These are phyloP conservation scores for Drymodes brunneopygia DNA, from an alignment of 2,113 vertebrate species.

Conservation along the genomic window DNA sequence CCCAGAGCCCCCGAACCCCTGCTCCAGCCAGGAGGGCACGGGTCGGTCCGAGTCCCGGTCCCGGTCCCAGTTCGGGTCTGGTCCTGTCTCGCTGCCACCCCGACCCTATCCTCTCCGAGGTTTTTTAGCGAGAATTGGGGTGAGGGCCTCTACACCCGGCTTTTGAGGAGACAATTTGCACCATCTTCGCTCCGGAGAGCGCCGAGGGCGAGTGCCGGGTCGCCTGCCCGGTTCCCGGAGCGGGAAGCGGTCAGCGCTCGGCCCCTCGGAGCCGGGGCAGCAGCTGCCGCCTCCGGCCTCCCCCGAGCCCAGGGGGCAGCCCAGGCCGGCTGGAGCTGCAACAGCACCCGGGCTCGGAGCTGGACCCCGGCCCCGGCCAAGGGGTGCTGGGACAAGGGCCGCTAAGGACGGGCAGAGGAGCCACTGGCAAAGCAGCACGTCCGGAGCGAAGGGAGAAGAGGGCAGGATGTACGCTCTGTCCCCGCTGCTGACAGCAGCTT, in stretches of 20 bases:
- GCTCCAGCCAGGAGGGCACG: neutral
- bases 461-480: neutral
- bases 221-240: neutral
- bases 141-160: neutral
- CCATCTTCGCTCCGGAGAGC: neutral
- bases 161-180: neutral
- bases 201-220: no score
- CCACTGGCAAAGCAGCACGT: neutral
- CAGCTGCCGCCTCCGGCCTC: neutral
- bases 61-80: no score
- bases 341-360: neutral
- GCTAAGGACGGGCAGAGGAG: neutral
- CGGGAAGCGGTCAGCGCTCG: neutral
- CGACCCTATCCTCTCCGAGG: neutral
- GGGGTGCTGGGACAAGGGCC: neutral
- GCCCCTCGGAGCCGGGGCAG: neutral
- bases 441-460: neutral
- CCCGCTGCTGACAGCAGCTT: neutral
- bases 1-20: neutral
- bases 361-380: neutral
- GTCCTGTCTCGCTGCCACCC: neutral
- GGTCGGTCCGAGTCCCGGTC: neutral
- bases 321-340: neutral
- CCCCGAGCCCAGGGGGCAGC: neutral
- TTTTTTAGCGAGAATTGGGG: neutral